These are phyloP conservation scores for Stegastes partitus DNA, from an alignment of 2,113 vertebrate genomes.

Conservation along the genomic window DNA sequence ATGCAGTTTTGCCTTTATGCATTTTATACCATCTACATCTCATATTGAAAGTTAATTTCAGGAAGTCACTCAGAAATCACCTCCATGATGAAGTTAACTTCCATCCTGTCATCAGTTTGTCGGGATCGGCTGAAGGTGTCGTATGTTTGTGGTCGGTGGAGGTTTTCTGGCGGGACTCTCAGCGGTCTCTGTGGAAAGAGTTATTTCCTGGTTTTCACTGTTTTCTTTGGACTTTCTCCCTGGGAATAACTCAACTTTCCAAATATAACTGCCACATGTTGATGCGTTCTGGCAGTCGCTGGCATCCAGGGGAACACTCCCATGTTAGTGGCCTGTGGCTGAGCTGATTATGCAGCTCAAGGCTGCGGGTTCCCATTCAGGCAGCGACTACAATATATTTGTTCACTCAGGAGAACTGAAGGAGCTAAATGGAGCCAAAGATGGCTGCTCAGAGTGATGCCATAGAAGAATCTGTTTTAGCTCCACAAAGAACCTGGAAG, in stretches of 20 bases:
- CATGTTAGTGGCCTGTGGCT: constrained; percentile 68
- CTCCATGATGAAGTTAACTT: neutral
- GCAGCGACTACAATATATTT: constrained; percentile 43
- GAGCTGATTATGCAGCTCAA: constrained; percentile 61
- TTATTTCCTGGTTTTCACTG: constrained; percentile 70
- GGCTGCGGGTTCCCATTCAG: constrained; percentile 54
- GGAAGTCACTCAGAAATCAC: constrained; percentile 17
- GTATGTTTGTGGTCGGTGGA: constrained; percentile 2
- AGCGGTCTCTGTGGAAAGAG: constrained; percentile 66
- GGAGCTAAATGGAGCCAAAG: too few species aligned
- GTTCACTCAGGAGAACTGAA: neutral
- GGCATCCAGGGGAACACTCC: constrained; percentile 69
- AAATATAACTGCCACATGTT: constrained; percentile 80
- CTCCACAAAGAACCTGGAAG: too few species aligned
- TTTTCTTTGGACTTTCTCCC: constrained; percentile 71
- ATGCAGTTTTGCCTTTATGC: too few species aligned
- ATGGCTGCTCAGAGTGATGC: too few species aligned
- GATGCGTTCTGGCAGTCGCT: constrained; percentile 57
- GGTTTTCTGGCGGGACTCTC: constrained; percentile 19
- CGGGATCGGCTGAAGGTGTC: constrained; percentile 8
- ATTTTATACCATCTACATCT: neutral
- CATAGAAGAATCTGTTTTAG: too few species aligned
- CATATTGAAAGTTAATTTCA: constrained; percentile 1
- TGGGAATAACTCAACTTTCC: constrained; percentile 76
- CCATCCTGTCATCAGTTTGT: constrained; percentile 7